phyloP scores from a whole-genome alignment of 2,888 invertebrate species.

The Trilocha varians region DNA sequence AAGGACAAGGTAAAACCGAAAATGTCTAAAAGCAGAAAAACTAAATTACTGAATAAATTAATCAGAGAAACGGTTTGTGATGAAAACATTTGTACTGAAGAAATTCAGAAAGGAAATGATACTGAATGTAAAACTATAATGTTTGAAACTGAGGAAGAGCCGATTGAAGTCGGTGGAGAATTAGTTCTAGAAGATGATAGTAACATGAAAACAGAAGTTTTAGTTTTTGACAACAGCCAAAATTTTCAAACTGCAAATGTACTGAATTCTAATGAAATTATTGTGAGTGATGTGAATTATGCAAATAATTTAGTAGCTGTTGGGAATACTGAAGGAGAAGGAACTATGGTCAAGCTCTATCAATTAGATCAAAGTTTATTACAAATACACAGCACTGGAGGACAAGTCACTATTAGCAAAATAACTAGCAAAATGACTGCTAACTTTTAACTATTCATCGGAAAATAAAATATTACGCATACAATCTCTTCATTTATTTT shows the following conservation, averaged over 20 bases:
- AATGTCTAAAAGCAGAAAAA: constrained; percentile 3
- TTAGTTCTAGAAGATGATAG: constrained; percentile 37
- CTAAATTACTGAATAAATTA: constrained; percentile 4
- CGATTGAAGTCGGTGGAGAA: constrained; percentile 36
- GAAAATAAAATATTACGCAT: constrained; percentile 3
- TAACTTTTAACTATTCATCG: constrained; percentile 30
- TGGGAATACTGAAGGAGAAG: constrained; percentile 29
- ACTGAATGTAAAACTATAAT: constrained; percentile 14
- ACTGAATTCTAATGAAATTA: constrained; percentile 21
- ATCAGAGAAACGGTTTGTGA: not conserved
- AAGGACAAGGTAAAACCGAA: not conserved
- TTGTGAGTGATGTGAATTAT: constrained; percentile 22
- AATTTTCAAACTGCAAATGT: constrained; percentile 21
- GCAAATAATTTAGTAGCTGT: constrained; percentile 35
- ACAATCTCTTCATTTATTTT: constrained; percentile 34
- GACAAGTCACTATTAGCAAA: constrained; percentile 48
- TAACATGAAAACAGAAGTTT: constrained; percentile 32
- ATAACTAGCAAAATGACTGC: constrained; percentile 53
- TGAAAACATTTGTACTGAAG: not conserved
- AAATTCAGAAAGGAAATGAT: constrained; percentile 5
- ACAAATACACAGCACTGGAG: constrained; percentile 40
- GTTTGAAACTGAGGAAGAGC: constrained; percentile 24
- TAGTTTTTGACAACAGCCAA: constrained; percentile 33
- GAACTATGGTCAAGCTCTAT: constrained; percentile 35
- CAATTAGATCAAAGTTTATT: constrained; percentile 50